phyloP scores from a whole-genome alignment of 2,113 vertebrate genomes.

The Clarias gariepinus region DNA sequence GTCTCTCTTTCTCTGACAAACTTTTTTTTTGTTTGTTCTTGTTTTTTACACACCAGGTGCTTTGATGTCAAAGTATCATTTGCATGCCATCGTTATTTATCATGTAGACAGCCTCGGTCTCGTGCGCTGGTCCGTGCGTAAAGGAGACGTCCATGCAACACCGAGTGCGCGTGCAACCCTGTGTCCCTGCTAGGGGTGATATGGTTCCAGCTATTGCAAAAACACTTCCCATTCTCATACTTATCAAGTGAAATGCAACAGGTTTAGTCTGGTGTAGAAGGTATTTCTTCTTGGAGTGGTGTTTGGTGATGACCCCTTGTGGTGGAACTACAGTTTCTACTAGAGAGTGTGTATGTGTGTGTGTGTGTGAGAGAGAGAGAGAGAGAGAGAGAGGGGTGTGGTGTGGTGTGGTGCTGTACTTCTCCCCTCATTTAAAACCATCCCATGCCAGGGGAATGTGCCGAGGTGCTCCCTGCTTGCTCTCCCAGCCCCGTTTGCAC shows the following conservation, averaged over 20 bases:
- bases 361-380: constrained; percentile 48
- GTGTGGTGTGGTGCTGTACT: constrained; percentile 81
- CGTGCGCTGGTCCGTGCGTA: neutral
- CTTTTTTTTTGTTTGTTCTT: neutral
- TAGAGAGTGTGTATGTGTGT: constrained; percentile 43
- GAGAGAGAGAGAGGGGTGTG: neutral
- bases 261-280: neutral
- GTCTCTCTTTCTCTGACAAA: neutral
- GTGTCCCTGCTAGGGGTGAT: neutral
- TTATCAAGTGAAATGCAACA: neutral
- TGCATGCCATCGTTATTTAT: neutral
- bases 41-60: neutral
- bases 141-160: neutral
- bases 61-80: neutral
- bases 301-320: constrained; percentile 80
- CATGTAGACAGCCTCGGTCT: neutral
- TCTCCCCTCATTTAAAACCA: constrained; percentile 72
- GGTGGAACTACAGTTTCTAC: constrained; percentile 64
- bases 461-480: constrained; percentile 58
- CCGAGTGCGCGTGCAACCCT: neutral
- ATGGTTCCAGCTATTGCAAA: neutral
- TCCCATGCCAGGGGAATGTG: constrained; percentile 68
- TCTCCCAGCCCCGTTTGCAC: constrained; percentile 48
- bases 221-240: too few relatives aligned
- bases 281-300: neutral